Percentiles rank a stretch among this genome's conserved stretches.
Evolutionary conservation across 2,797 vertebrate species (phyloP).

Genomic region (Sciaenops ocellatus): DNA sequence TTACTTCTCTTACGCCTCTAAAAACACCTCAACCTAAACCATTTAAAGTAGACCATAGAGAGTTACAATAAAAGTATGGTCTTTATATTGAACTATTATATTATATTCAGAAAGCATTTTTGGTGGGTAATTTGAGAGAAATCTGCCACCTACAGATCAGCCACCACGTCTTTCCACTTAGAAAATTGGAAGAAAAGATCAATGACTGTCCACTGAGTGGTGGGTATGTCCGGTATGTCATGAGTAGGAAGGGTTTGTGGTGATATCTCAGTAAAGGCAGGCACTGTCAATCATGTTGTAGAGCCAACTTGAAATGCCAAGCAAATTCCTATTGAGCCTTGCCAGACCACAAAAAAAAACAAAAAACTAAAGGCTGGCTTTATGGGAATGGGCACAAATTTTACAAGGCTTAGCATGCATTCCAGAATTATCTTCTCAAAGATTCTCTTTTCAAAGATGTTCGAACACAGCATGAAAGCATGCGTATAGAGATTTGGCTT

Average conservation of each 20-base stretch:
- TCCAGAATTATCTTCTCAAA: conserved; percentile 31
- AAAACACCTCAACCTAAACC: conserved; percentile 2
- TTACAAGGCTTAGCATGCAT: conserved; percentile 18
- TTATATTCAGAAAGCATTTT: not conserved
- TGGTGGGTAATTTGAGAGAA: conserved; percentile 17
- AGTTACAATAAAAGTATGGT: conserved; percentile 1
- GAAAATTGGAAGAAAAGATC: conserved; percentile 40
- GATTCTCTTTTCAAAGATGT: conserved; percentile 21
- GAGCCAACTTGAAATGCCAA: conserved; percentile 61
- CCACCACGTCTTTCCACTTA: conserved; percentile 23
- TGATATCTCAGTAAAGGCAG: conserved; percentile 39
- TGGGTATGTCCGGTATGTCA: conserved; percentile 33
- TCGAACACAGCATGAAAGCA: conserved; percentile 16
- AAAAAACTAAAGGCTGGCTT: conserved; percentile 14
- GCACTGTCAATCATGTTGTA: conserved; percentile 44
- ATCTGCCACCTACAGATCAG: conserved; percentile 43
- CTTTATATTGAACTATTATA: too few species aligned
- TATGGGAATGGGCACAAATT: conserved; percentile 19
- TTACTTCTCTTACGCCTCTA: not conserved
- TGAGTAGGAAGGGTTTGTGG: conserved; percentile 52
- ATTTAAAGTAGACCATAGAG: not conserved
- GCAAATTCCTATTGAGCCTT: conserved; percentile 35
- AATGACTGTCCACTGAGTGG: conserved; percentile 37
- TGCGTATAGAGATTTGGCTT: conserved; percentile 8
- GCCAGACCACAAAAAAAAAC: conserved; percentile 41